Evolutionary conservation across 2,888 invertebrate species (phyloP).

Genomic region (Chymomyza amoena): DNA sequence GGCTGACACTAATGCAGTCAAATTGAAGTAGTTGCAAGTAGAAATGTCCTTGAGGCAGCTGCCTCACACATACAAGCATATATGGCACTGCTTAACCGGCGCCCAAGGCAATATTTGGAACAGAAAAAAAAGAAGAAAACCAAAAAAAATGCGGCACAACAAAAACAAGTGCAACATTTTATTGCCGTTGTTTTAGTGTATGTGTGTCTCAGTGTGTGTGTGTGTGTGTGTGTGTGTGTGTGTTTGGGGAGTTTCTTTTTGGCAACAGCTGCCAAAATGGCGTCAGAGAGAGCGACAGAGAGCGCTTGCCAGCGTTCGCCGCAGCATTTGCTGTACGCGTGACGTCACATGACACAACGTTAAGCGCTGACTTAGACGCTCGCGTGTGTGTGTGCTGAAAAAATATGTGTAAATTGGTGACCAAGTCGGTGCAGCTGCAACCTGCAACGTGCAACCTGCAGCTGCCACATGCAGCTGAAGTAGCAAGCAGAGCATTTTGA

Average conservation of each 20-base stretch:
- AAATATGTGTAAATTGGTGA: slow-evolving; percentile 62
- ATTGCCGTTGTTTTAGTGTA: slow-evolving; percentile 22
- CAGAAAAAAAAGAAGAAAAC: background rate
- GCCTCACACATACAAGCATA: slow-evolving; percentile 15
- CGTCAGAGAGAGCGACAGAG: background rate
- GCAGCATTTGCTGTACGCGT: background rate
- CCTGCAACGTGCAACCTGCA: background rate
- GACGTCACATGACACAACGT: background rate
- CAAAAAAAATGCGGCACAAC: background rate
- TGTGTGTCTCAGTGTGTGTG: slow-evolving; percentile 28
- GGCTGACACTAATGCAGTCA: slow-evolving; percentile 65
- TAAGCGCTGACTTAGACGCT: background rate
- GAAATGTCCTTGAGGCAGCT: slow-evolving; percentile 65
- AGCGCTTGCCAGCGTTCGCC: background rate
- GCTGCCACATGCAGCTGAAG: slow-evolving; percentile 36
- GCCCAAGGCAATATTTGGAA: slow-evolving; percentile 35
- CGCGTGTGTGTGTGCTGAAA: background rate
- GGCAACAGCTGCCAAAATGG: too few species aligned
- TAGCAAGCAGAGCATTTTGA: slow-evolving; percentile 48
- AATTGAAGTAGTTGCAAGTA: slow-evolving; percentile 71
- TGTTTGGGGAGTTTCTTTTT: background rate
- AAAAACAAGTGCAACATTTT: background rate
- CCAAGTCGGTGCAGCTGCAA: background rate
- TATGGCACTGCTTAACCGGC: slow-evolving; percentile 48
- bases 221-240: slow-evolving; percentile 29